These are phyloP conservation scores for Xanthia icteritia DNA, from an alignment of 2,888 invertebrate genomes.

Conservation along the genomic window DNA sequence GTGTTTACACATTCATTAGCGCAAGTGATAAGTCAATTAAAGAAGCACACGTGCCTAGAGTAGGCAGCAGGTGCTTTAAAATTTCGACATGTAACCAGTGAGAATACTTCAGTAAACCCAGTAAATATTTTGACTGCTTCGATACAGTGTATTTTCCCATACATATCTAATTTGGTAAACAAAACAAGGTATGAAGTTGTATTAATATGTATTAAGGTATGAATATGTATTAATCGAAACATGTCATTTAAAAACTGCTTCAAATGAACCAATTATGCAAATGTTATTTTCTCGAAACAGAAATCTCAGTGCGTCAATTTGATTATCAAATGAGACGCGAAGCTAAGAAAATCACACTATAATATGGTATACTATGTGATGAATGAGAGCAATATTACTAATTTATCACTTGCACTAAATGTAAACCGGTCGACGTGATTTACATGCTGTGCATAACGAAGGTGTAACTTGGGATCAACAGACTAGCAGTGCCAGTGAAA, in stretches of 20 bases:
- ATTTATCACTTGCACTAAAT: constrained; percentile 28
- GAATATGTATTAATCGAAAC: background rate
- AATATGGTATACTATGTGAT: background rate
- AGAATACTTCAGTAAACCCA: background rate
- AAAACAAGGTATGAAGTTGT: background rate
- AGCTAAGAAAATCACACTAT: constrained; percentile 1
- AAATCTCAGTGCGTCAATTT: background rate
- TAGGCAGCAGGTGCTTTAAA: background rate
- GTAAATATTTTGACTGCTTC: background rate
- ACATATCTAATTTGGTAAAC: background rate
- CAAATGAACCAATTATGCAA: background rate
- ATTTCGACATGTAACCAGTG: constrained; percentile 20
- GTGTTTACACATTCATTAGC: constrained; percentile 33
- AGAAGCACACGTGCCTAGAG: constrained; percentile 26
- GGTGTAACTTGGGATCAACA: constrained; percentile 37
- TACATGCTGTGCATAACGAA: constrained; percentile 45
- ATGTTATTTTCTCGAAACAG: constrained; percentile 1
- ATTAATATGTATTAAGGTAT: background rate
- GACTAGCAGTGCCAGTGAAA: constrained; percentile 7
- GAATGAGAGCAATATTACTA: background rate
- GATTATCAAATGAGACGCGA: background rate
- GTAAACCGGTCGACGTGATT: constrained; percentile 15
- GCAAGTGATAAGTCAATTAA: constrained; percentile 38
- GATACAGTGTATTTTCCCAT: constrained; percentile 2
- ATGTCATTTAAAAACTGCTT: background rate